Conservation (phyloP, 2,888 invertebrate genomes). For the Tenthredo notha region DNA sequence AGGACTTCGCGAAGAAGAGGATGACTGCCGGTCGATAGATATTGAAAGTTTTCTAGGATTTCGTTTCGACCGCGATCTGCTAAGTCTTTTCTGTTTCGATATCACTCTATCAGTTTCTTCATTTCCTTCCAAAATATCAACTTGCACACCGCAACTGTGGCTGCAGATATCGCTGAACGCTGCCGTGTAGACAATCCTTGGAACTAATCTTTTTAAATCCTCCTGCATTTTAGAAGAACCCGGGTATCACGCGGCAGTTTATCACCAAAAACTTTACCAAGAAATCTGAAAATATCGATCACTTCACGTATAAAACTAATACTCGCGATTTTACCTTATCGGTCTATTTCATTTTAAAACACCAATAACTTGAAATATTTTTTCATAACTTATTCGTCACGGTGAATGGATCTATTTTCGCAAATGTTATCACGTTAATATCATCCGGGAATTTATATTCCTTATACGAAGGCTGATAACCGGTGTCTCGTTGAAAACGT, state of each 20-base stretch:
- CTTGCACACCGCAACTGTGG: constrained; percentile 12
- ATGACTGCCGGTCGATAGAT: constrained; percentile 67
- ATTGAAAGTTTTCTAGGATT: constrained; percentile 61
- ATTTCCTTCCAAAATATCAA: constrained; percentile 26
- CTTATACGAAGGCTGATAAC: not conserved
- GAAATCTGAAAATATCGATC: constrained; percentile 50
- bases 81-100: constrained; percentile 64
- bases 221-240: constrained; percentile 65
- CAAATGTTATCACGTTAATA: not conserved
- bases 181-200: constrained; percentile 73
- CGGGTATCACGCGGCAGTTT: not conserved
- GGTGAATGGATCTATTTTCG: not conserved
- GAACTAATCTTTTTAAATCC: constrained; percentile 71
- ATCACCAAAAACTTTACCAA: not conserved
- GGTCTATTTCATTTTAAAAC: not conserved
- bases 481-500: not conserved
- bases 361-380: not conserved
- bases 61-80: constrained; percentile 63
- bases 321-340: not conserved
- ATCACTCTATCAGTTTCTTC: constrained; percentile 26
- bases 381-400: not conserved
- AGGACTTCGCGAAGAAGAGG: constrained; percentile 74
- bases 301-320: constrained; percentile 26
- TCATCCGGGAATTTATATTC: not conserved
- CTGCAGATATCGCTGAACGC: constrained; percentile 65